These are phyloP conservation scores for Bergia puertoricense DNA, from an alignment of 92 coral and sea anemone species.

Conservation along the genomic window DNA sequence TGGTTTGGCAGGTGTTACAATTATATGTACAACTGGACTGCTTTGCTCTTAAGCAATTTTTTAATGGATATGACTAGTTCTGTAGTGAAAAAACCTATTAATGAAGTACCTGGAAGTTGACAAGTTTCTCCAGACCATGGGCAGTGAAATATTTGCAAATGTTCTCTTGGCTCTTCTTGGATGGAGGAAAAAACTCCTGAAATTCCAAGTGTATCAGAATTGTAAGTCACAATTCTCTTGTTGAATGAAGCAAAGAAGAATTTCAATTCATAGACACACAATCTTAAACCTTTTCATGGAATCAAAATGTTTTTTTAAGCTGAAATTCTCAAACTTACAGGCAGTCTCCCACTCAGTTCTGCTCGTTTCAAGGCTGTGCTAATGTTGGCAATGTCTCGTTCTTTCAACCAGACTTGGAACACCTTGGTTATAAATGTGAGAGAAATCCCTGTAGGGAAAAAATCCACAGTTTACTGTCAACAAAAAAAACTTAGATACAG, in stretches of 20 bases:
- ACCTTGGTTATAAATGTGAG: constrained; percentile 89
- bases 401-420: constrained; percentile 82
- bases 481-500: no score
- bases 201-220: background rate
- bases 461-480: background rate
- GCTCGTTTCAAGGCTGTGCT: constrained; percentile 83
- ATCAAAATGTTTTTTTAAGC: no score
- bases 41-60: no score
- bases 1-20: no score
- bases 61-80: background rate
- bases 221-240: no score
- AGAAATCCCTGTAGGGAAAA: constrained; percentile 69
- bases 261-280: no score
- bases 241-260: no score
- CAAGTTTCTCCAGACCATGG: constrained; percentile 89
- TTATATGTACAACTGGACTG: no score
- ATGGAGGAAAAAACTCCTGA: constrained; percentile 95
- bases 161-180: constrained; percentile 86
- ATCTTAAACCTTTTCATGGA: no score
- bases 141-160: constrained; percentile 90
- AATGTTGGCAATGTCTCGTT: constrained; percentile 77
- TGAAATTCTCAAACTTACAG: constrained; percentile 52
- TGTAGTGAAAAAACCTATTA: background rate
- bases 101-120: constrained; percentile 77
- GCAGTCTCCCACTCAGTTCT: constrained; percentile 85